Base-by-base conservation (phyloP, 2,888 invertebrate species). In the Lepeophtheirus nordmannii region DNA sequence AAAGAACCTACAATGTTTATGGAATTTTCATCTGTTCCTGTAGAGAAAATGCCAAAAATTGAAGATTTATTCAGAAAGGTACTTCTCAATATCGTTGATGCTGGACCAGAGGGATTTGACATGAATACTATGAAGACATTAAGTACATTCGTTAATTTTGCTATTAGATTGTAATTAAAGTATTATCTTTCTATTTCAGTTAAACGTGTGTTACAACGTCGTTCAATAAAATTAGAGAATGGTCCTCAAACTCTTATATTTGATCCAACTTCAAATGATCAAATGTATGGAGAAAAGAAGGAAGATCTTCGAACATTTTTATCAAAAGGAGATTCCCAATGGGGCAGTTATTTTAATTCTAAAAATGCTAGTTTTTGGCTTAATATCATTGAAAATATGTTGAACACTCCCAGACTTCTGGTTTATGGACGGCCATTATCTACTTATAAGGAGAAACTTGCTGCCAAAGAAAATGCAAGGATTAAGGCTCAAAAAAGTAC, bases 41-140 rank as follows among this genome's bases (percentile, higher is more conserved):
- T 82, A 0, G 75, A 78, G 20, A 86, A 87, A 73, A 75, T 88
- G 57, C 74, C 80, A 23, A 71, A 76, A n/a, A 81, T 89, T 8
- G 80, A 82, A 63, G 77, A 79, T 3, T 81, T 80, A 68, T 76
- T 87, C 20, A 72, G 76, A 37, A 74, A 75, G 20, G 72, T 79
- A 37, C 72, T 84, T 30, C 74, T 76, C 14, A 37, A 23, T 58
- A 74, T 75, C 17, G 78, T 83, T 68, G 73, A 76, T 1, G 73
- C 75, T 64, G 71, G 71, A 11, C 69, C 69, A 64, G 73, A 74
- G 40, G 71, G 73, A 14, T 78, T 91, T 68, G 87, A 91, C 73
- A 84, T 87, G 83, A 81, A 82, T 30, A 78, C 89, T 37, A 80
- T 92, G 80, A 76, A 77, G 20, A 82, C 83, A 58, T 80, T 92